Evolutionary conservation across 1,140 invertebrate genomes (phyloP), one percentile per base, ranked within the genome.

Genomic region (Hirudo medicinalis): DNA sequence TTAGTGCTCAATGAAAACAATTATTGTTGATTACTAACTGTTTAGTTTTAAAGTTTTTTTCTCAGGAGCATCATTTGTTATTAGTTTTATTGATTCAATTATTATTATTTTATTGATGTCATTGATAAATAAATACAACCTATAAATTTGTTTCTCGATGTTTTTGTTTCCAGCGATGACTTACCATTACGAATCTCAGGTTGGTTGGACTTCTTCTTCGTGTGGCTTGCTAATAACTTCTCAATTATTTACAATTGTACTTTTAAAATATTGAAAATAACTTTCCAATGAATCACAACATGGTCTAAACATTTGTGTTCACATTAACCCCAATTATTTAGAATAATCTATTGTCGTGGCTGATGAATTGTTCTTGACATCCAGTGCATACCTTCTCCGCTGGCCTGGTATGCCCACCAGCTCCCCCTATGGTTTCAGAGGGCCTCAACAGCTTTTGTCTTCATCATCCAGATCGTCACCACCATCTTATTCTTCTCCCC

Each of bases 401-500:
- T 80, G 27, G 81, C 82, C 5, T 83, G 80, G 80, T 73, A 71
- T 43, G 78, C 75, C 69, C 79, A 82, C 71, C 78, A 80, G 19
- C 72, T 82, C 4, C 80, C 80, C 22, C 72, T 75, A 4, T 82
- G 88, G 88, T 84, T 88, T 72, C 84, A 90, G 15, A 85, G 86
- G 75, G 77, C 91, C 0, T 82, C 81, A 32, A 86, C 85, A 13
- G 87, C 88, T 25, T 79, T 78, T 27, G 85, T 86, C 0, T 87
- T 86, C 78, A 80, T 89, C 40, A 84, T 87, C 72, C 89, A 91
- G 81, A 85, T 91, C 55, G 79, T 84, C 8, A 76, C 90, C 72
- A 89, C 90, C 57, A 86, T 90, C 74, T 81, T 91, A n/a, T 91
- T 91, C 78, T 91, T 91, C 79, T 84, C 87, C 55, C 90, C 90